Base-by-base conservation (phyloP, 2,888 invertebrate species). In the Trachelus stipa region DNA sequence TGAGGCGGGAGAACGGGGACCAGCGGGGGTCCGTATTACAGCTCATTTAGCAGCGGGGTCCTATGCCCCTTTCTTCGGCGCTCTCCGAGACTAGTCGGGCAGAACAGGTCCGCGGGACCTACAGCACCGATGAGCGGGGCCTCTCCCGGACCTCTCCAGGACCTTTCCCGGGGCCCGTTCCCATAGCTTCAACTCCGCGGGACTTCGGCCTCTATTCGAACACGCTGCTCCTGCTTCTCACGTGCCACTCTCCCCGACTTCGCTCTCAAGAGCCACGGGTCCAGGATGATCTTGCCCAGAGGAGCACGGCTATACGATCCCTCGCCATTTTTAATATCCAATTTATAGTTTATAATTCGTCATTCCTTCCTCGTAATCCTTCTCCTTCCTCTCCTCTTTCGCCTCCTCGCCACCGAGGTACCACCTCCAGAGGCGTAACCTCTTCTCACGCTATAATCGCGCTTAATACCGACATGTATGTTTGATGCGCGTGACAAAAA, bases 31-130 rank as follows among this genome's bases (percentile, higher is more conserved):
- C 89, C 89, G 86, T 89, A 91, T 91, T 91, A 91, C 90, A 90
- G 91, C 90, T 91, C 90, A 90, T 91, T 91, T 91, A 90, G 90
- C 90, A 91, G 91, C 90, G 87, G 90, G 90, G 83, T 88, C 89
- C 89, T 87, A 82, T 88, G 86, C 85, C 88, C 86, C 87, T 86
- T 86, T 87, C 87, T 87, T 87, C 86, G 85, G 85, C 86, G 86
- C 86, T 85, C 85, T 83, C 82, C 77, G 69, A 73, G 85, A 84
- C 82, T 81, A 77, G 82, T 81, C 80, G 82, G 83, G 81, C 78
- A 82, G 82, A 85, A 84, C 84, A 82, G 86, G 85, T 86, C 84
- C 81, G 81, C 76, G 80, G 56, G 82, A 82, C 83, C 81, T 82
- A 82, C 82, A 73, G 78, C 76, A 73, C 71, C 68, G 76, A 76